Conservation (phyloP, 1,140 invertebrate species). For the Leptopilina boulardi region DNA sequence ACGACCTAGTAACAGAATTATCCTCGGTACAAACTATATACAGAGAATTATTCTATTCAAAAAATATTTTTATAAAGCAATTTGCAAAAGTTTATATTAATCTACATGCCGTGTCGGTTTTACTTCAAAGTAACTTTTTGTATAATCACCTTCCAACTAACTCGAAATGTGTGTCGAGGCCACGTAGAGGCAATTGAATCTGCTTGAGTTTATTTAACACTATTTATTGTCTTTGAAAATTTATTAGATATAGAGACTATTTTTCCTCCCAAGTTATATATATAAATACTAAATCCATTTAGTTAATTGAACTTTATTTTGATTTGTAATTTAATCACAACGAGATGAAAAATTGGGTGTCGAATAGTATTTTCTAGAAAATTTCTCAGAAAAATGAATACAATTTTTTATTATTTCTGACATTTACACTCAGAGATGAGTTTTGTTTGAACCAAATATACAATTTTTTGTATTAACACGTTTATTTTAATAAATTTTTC, state of each 20-base stretch:
- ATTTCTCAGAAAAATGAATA: too few species aligned
- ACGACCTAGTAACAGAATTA: constrained; percentile 18
- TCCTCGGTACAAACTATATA: neutral
- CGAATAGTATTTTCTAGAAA: too few species aligned
- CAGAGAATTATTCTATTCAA: neutral
- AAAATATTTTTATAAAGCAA: neutral
- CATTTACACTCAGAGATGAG: too few species aligned
- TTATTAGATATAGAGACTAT: neutral
- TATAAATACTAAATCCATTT: too few species aligned
- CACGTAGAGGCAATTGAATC: constrained; percentile 7
- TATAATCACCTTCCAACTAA: neutral
- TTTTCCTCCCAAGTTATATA: too few species aligned
- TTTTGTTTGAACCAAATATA: too few species aligned
- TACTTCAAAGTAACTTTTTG: neutral
- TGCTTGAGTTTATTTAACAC: neutral
- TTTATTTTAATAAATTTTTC: too few species aligned
- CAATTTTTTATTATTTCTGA: too few species aligned
- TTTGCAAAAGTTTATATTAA: neutral
- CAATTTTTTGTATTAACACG: too few species aligned
- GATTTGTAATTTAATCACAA: too few species aligned
- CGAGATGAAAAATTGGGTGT: too few species aligned
- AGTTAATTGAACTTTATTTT: too few species aligned
- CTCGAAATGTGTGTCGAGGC: constrained; percentile 1
- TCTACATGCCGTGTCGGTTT: neutral
- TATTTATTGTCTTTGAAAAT: neutral